Base-by-base conservation (phyloP, 92 coral and sea anemone genomes). In the Diadumene lineata region DNA sequence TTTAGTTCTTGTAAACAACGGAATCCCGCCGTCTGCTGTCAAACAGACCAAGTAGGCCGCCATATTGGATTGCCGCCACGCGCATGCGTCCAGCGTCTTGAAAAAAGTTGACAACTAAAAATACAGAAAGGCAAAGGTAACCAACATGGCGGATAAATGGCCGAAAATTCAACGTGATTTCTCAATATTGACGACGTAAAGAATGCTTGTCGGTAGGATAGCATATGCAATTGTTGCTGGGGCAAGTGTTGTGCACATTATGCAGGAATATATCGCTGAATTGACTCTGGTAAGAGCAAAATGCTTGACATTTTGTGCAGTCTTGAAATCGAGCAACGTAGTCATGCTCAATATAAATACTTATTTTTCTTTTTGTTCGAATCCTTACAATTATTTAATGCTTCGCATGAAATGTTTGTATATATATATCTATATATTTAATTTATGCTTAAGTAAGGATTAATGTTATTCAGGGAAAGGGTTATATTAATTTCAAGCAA, bases 41-140 rank as follows among this genome's bases (percentile, higher is more conserved):
- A 94, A 86, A 80, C 97, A 92, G 68, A 94, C 77, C 92, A 94
- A 86, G 74, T 94, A 94, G 22, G 97, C 91, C 98, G 98, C 98
- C 98, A 94, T 94, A 56, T 91, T 92, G 85, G 85, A 88, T 70
- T 89, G 89, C 27, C 92, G 74, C 98, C 98, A 94, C 22, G 92
- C 97, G 98, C 97, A 94, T 91, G 97, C 94, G 98, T 94, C 98
- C n/a, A 94, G 72, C 60, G 86, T 85, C 73, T 93, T 89, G 71
- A 94, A 84, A 84, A 94, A 94, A 19, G 70, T 76, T 53, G 98
- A 81, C 82, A 93, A 71, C 98, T 92, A 64, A 17, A 43, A 56
- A 24, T 38, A 38, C 7, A 4, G 53, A 24, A 72, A 25, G n/a
- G 19, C 23, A 4, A 51, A 28, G 26, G 31, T 23, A 11, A 61